Base-by-base conservation (phyloP, 2,113 vertebrate species). In the Notiomystis cincta region DNA sequence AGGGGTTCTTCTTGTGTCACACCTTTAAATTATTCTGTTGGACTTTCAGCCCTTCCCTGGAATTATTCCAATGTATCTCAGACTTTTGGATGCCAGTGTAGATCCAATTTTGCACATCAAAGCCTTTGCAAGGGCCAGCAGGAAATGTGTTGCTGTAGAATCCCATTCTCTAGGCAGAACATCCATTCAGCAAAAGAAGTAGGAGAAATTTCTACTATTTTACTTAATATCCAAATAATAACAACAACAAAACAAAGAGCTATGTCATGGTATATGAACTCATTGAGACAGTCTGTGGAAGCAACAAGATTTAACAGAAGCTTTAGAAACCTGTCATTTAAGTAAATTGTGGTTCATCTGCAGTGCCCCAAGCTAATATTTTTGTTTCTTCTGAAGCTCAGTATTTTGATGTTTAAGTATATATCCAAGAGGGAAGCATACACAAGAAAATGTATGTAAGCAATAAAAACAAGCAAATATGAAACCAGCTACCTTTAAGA, bases 371-470 rank as follows among this genome's bases (percentile, higher is more conserved):
- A 64, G 13, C 0, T 47, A 61, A 76, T 61, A n/a, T 77, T 57
- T 11, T 72, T 83, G 18, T 25, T 86, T 83, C n/a, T 90, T 28
- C 37, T 73, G 40, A 77, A 65, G 18, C 17, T 13, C 1, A 64
- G 20, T 11, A 53, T 79, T 90, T 95, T 89, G 15, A 56, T 56
- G 7, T 67, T 67, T 85, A 76, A 76, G n/a, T 56, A 76, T 64
- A 33, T 48, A 45, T 15, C 20, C 11, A 11, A 21, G 19, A 57
- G 5, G 25, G 15, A 83, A 67, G 37, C 33, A 30, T 35, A 54
- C 33, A 53, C 7, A 67, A 16, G 0, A 13, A 51, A 42, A 60
- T 1, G 1, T 28, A 61, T 1, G 0, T 24, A 69, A 62, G 58
- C 90, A 61, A 58, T 42, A 77, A 70, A 92, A 58, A 1, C 11